Base-by-base conservation (phyloP, 2,888 invertebrate genomes). In the Galeopsomyia nigrocyanea region DNA sequence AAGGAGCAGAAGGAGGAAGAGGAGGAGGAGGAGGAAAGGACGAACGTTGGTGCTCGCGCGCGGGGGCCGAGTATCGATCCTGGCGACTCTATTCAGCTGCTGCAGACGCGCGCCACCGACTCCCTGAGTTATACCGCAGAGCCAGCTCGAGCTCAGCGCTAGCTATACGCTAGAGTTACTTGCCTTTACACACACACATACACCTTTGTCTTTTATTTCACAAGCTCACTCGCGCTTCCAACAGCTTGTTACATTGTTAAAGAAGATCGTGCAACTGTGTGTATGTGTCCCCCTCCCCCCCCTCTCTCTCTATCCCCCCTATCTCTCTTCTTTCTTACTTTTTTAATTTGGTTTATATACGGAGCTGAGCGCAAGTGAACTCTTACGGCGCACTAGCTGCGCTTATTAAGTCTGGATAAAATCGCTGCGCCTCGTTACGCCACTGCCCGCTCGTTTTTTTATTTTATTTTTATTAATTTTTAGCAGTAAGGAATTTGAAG, bases 101-200 rank as follows among this genome's bases (percentile, higher is more conserved):
- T 76, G 78, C 80, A 78, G 80, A 80, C 80, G 80, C 80, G 82
- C 71, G 65, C 70, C 64, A 26, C 47, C 68, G 47, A 46, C 55
- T n/a, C 22, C 17, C 72, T 76, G 75, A 75, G 75, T 77, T 78
- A 75, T 77, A 79, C 77, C 74, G 75, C 76, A 75, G 75, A 75
- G 74, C 74, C 26, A 26, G 26, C n/a, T n/a, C 39, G 61, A 56
- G 62, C 75, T 75, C 39, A 10, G 39, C 39, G 75, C 76, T n/a
- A n/a, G n/a, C n/a, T n/a, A n/a, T 75, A 76, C 75, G 77, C 68
- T 77, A 80, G 80, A 82, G 81, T 82, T 82, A 82, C 81, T 81
- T 80, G 80, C 80, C 80, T 80, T 77, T 39, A 2, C 61, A 39
- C 51, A 22, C 31, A 49, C 26, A 16, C 17, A 22, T 22, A n/a